These are phyloP conservation scores for Eupithecia exiguata DNA, from an alignment of 2,888 invertebrate genomes.

Conservation along the genomic window DNA sequence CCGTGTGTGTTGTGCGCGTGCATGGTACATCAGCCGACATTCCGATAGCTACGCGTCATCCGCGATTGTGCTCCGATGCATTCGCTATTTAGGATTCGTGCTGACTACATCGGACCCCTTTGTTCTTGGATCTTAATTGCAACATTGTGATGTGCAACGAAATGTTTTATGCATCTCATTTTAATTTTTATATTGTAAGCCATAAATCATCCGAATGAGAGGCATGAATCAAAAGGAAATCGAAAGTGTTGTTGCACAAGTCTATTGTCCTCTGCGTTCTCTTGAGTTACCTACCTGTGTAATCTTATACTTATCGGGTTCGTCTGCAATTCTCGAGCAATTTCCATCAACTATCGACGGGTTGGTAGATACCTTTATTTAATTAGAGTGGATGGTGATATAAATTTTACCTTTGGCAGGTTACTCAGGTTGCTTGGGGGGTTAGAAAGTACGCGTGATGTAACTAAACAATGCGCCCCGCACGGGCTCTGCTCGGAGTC, in stretches of 20 bases:
- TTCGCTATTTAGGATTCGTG: slow-evolving; percentile 63
- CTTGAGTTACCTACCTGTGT: slow-evolving; percentile 44
- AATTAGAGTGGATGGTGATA: slow-evolving; percentile 72
- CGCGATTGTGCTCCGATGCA: slow-evolving; percentile 65
- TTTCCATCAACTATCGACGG: slow-evolving; percentile 52
- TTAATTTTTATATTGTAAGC: slow-evolving; percentile 48
- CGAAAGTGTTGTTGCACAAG: slow-evolving; percentile 72
- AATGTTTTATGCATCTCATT: slow-evolving; percentile 50
- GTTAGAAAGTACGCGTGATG: slow-evolving; percentile 76
- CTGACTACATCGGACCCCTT: slow-evolving; percentile 56
- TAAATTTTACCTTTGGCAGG: slow-evolving; percentile 66
- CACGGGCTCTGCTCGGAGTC: slow-evolving; percentile 51
- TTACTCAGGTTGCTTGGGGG: slow-evolving; percentile 60
- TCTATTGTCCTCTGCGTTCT: slow-evolving; percentile 65
- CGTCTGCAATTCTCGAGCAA: slow-evolving; percentile 56
- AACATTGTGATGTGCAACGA: slow-evolving; percentile 48
- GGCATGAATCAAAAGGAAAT: slow-evolving; percentile 62
- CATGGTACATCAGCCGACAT: slow-evolving; percentile 76
- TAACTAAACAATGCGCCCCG: slow-evolving; percentile 63
- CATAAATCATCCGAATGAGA: slow-evolving; percentile 58
- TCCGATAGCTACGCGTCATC: slow-evolving; percentile 75
- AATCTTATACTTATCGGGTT: slow-evolving; percentile 52
- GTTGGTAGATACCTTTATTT: slow-evolving; percentile 53
- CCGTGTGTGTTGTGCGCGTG: slow-evolving; percentile 57
- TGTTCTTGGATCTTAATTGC: slow-evolving; percentile 58